Evolutionary conservation across 2,888 invertebrate genomes (phyloP), one percentile per base, ranked within the genome.

Genomic region (Andrena trimmerana): DNA sequence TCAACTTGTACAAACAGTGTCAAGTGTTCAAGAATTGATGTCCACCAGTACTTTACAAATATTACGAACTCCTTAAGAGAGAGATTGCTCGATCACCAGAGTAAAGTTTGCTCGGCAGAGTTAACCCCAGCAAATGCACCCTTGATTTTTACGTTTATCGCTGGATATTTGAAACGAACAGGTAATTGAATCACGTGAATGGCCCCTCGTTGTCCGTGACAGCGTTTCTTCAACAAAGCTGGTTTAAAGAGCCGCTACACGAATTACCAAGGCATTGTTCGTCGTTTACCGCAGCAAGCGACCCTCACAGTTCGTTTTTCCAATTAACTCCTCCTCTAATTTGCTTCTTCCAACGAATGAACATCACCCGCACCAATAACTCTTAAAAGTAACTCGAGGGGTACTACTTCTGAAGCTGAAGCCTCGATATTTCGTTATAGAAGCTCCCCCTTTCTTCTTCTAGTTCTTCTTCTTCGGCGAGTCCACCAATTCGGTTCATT

Each of bases 181-280:
- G 54, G n/a, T 16, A 42, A 57, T 4, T 20, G 29, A 29, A 62
- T 76, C 70, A 65, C 54, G n/a, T 27, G 10, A n/a, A 36, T 10
- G 36, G 16, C 3, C 8, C 24, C 29, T 1, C 42, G 52, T 31
- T 33, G 54, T 13, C 54, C 57, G 13, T 65, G 57, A 48, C 71
- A 57, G 20, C 36, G 62, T 76, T 76, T n/a, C 71, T 65, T 63
- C 24, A n/a, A 63, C 63, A 71, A 65, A 63, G 71, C 52, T 24
- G 70, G 63, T 54, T 76, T 36, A 60, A 70, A 63, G 42, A 52
- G 42, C n/a, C 62, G 70, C 42, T 60, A 29, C 52, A n/a, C 62
- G 62, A 76, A 70, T 76, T 62, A 70, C 36, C 10, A 54, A 52
- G 27, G 20, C 70, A 75, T 75, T 76, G 70, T 76, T 75, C 57